Base-by-base conservation (phyloP, 2,888 invertebrate genomes). In the Spisula subtruncata region DNA sequence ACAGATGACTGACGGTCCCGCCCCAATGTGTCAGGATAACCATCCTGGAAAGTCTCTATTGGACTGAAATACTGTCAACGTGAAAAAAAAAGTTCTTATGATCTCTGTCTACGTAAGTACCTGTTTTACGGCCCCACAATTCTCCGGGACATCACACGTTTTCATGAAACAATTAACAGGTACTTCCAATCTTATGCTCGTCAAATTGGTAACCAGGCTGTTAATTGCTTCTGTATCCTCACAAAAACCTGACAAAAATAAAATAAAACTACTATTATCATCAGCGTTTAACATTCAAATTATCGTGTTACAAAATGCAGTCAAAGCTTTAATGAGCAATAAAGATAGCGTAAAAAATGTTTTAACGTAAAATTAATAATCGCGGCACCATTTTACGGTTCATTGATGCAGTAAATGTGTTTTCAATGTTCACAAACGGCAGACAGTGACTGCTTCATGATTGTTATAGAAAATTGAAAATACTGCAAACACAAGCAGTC, bases 321-420 rank as follows among this genome's bases (percentile, higher is more conserved):
- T 32, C 14, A 71, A n/a, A 32, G 29, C 8, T 71, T 32, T 32
- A 32, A 32, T 71, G 60, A 6, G n/a, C 60, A 6, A 60, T 60
- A 60, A 60, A 60, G 60, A 60, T 60, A 60, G 60, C n/a, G 25
- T 71, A 32, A 71, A 41, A 71, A 71, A 71, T 71, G 29, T 16
- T 32, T 71, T 32, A 71, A 82, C 29, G 54, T 29, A 82, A 82
- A 82, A 54, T 82, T 82, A 83, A 66, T 83, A 25, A 41, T 83
- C 41, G 46, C 18, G 82, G 83, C 20, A 20, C 41, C n/a, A 83
- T 83, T 66, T 66, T 46, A 66, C 41, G 66, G 83, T 41, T 66
- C 83, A n/a, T 1, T 46, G 66, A 66, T 41, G 83, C 83, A 16
- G n/a, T 35, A 83, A 66, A 83, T 56, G 71, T 71, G 71, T 14